These are phyloP conservation scores for Apaloderma vittatum DNA, from an alignment of 2,113 vertebrate species.

Conservation along the genomic window DNA sequence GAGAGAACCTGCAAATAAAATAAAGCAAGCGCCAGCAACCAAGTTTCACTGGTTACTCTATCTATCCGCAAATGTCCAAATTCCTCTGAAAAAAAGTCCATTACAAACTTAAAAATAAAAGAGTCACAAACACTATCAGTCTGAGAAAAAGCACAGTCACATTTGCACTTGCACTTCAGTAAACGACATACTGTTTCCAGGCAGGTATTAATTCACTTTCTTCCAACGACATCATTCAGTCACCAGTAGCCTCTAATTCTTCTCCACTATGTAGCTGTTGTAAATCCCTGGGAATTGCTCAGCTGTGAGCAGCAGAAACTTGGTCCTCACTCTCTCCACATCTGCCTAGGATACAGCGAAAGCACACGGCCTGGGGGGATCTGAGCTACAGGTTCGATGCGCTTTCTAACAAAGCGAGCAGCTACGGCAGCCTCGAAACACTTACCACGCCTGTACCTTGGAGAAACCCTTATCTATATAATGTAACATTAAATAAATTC, in stretches of 20 bases:
- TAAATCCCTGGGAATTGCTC: background rate
- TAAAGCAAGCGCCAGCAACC: background rate
- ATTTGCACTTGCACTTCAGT: background rate
- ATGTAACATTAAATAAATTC: background rate
- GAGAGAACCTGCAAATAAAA: background rate
- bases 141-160: background rate
- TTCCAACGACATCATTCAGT: background rate
- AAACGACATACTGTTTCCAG: background rate
- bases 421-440: background rate
- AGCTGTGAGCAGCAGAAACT: background rate
- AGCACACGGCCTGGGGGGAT: background rate
- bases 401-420: constrained; percentile 28
- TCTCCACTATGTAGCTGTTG: background rate
- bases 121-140: background rate
- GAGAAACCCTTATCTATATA: background rate
- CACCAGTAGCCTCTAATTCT: background rate
- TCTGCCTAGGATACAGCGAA: background rate
- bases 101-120: background rate
- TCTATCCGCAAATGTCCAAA: background rate
- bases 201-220: background rate
- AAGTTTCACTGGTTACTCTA: background rate
- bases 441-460: background rate
- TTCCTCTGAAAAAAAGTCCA: background rate
- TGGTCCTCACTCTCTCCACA: background rate
- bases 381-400: background rate